Evolutionary conservation across 2,113 vertebrate genomes (phyloP).

Genomic region (Prolemur simus): DNA sequence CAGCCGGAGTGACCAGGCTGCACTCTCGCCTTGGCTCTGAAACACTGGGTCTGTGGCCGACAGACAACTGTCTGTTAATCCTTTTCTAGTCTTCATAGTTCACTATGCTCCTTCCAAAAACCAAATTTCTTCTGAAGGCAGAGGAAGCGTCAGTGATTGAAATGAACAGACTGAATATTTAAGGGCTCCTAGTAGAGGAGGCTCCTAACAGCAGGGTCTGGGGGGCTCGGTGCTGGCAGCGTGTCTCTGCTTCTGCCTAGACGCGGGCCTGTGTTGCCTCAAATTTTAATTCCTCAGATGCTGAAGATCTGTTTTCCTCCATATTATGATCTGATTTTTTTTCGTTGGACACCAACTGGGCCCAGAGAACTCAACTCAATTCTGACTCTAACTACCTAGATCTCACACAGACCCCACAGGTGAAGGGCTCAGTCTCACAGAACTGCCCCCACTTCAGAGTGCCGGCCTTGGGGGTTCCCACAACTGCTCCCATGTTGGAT

Average conservation of each 20-base stretch:
- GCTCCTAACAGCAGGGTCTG: neutral
- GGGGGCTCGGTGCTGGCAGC: neutral
- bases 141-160: neutral
- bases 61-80: neutral
- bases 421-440: neutral
- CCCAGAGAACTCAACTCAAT: neutral
- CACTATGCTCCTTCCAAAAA: neutral
- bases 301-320: neutral
- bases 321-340: neutral
- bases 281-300: neutral
- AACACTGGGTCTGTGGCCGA: neutral
- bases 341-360: neutral
- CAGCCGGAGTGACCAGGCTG: neutral
- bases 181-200: neutral
- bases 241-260: neutral
- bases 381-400: neutral
- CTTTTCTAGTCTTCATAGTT: neutral
- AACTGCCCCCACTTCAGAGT: neutral
- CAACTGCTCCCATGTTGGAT: neutral
- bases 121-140: neutral
- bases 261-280: neutral
- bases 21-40: neutral
- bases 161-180: neutral
- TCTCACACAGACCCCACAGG: neutral
- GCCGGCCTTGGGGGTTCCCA: no score